Evolutionary conservation across 2,113 vertebrate genomes (phyloP).

Genomic region (Tricholaema leucomelas): DNA sequence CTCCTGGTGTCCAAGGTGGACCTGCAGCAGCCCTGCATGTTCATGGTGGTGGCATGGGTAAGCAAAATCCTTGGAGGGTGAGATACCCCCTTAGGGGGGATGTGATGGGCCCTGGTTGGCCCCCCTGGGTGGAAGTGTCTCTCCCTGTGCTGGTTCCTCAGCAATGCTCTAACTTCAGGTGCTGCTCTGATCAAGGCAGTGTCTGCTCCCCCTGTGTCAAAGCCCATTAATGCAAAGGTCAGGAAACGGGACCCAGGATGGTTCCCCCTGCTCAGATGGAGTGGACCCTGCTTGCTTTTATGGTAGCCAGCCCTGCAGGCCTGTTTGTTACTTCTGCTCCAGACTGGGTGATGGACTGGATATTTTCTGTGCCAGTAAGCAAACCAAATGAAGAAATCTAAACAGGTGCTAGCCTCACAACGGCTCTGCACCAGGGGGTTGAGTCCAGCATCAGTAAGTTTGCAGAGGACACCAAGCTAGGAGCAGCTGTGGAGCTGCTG

Average conservation of each 20-base stretch:
- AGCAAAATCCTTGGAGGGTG: background rate
- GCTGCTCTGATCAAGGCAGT: fast-evolving
- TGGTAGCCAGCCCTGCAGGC: background rate
- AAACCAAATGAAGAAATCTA: background rate
- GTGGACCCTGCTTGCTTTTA: background rate
- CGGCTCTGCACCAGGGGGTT: no score
- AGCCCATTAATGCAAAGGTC: background rate
- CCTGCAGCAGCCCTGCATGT: fast-evolving
- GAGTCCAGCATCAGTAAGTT: no score
- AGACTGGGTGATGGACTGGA: background rate
- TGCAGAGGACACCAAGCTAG: no score
- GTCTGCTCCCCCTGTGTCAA: background rate
- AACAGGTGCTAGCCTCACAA: background rate
- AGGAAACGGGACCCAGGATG: background rate
- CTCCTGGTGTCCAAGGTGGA: fast-evolving
- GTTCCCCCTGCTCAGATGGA: background rate
- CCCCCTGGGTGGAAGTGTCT: background rate
- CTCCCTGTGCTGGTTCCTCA: no score
- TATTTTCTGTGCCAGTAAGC: background rate
- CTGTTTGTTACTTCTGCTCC: background rate
- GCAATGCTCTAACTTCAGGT: background rate
- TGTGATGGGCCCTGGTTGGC: background rate
- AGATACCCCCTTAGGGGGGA: background rate
- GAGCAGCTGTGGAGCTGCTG: no score
- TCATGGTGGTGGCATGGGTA: background rate